phyloP scores from a whole-genome alignment of 2,113 vertebrate species.

The Spilogale gracilis region DNA sequence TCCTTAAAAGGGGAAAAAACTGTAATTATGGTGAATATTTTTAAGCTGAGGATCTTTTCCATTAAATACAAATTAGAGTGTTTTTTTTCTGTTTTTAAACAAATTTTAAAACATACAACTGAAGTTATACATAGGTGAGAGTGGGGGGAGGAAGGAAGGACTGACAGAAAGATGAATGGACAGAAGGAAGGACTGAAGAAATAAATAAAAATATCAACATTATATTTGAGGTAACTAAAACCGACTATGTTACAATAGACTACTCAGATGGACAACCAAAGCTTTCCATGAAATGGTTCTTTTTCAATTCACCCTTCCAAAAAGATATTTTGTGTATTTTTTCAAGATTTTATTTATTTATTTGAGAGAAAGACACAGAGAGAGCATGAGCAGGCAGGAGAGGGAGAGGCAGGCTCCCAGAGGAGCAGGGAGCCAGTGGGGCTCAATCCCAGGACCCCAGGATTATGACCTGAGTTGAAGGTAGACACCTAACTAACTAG shows the following conservation, averaged over 20 bases:
- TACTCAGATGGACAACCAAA: neutral
- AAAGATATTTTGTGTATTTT: neutral
- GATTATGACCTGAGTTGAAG: neutral
- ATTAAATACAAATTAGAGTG: neutral
- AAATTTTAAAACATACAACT: conserved; percentile 30
- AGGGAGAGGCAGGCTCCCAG: neutral
- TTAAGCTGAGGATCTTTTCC: neutral
- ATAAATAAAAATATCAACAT: neutral
- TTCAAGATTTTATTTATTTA: neutral
- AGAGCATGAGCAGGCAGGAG: neutral
- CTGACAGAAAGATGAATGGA: neutral
- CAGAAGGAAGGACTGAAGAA: neutral
- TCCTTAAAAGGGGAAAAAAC: conserved; percentile 1
- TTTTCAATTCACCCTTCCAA: neutral
- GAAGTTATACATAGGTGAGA: neutral
- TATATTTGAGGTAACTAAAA: neutral
- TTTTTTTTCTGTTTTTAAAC: neutral
- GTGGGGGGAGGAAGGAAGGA: neutral
- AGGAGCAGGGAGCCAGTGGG: too few species aligned
- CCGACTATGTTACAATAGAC: neutral
- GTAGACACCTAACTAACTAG: neutral
- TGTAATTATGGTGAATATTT: conserved; percentile 28
- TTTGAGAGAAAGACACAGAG: neutral
- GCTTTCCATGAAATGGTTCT: neutral
- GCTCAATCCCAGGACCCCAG: neutral